phyloP scores from a whole-genome alignment of 2,888 invertebrate genomes.

The Sthenelais limicola region DNA sequence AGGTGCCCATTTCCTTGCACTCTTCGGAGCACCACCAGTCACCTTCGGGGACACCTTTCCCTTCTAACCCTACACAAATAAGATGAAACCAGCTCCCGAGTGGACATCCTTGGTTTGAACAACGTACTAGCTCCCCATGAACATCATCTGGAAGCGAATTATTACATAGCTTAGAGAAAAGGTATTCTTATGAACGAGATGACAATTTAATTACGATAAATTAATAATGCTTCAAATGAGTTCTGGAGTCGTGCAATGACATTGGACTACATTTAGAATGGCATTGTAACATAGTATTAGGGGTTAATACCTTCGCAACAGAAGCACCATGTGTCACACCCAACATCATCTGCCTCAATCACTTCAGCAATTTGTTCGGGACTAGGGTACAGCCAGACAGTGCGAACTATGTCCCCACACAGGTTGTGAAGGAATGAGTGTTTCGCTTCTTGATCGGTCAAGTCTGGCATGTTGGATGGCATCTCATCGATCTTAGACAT shows the following conservation, averaged over 20 bases:
- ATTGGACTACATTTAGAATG: no score
- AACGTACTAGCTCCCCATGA: neutral
- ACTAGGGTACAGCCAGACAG: conserved; percentile 7
- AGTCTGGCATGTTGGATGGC: neutral
- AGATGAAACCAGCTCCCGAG: conserved; percentile 18
- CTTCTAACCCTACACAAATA: neutral
- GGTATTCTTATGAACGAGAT: no score
- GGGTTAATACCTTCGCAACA: conserved; percentile 23
- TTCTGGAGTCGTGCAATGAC: no score
- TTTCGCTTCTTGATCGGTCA: neutral
- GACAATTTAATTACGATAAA: no score
- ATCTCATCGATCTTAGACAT: neutral
- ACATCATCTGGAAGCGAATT: no score
- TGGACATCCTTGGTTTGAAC: conserved; percentile 7
- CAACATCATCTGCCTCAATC: conserved; percentile 6
- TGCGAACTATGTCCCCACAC: neutral
- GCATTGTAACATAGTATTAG: neutral
- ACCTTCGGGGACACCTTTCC: neutral
- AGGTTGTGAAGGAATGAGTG: neutral
- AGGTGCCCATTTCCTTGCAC: neutral
- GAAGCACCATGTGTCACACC: neutral
- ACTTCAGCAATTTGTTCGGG: neutral
- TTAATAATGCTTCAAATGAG: no score
- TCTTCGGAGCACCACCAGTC: conserved; percentile 34
- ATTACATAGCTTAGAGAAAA: no score